Evolutionary conservation across 1,140 invertebrate species (phyloP).

Genomic region (Tetramorium simillimum): DNA sequence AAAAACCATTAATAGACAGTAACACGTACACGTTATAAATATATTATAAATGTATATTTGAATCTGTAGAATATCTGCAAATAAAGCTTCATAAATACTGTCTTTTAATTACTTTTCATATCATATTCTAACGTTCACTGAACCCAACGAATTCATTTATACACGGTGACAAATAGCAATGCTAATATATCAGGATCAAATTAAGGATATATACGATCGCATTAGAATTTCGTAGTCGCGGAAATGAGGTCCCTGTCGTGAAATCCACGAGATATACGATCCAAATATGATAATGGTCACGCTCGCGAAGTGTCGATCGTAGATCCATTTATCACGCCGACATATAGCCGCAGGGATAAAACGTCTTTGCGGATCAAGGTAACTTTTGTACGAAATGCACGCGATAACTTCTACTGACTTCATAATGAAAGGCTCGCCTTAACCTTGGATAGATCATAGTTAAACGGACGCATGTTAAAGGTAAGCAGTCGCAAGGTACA

Average conservation of each 20-base stretch:
- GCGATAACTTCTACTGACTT: slow-evolving; percentile 32
- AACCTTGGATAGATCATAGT: slow-evolving; percentile 19
- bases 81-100: not conserved
- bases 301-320: slow-evolving; percentile 65
- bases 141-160: slow-evolving; percentile 14
- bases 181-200: slow-evolving; percentile 52
- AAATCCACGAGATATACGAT: slow-evolving; percentile 65
- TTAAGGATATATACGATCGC: slow-evolving; percentile 61
- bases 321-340: slow-evolving; percentile 64
- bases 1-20: not conserved
- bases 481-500: not conserved
- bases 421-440: slow-evolving; percentile 43
- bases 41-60: not conserved
- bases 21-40: not conserved
- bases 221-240: slow-evolving; percentile 66
- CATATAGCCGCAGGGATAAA: slow-evolving; percentile 26
- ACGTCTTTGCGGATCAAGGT: slow-evolving; percentile 53
- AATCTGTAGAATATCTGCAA: not conserved
- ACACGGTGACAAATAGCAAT: slow-evolving; percentile 51
- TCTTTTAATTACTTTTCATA: not conserved
- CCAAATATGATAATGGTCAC: slow-evolving; percentile 64
- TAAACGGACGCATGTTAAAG: slow-evolving; percentile 26
- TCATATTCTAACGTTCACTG: not conserved
- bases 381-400: slow-evolving; percentile 42
- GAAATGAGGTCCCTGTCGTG: slow-evolving; percentile 66